Percentiles rank a stretch among this genome's conserved stretches.
Evolutionary conservation across 2,888 invertebrate species (phyloP).

Genomic region (Ischnus inquisitorius): DNA sequence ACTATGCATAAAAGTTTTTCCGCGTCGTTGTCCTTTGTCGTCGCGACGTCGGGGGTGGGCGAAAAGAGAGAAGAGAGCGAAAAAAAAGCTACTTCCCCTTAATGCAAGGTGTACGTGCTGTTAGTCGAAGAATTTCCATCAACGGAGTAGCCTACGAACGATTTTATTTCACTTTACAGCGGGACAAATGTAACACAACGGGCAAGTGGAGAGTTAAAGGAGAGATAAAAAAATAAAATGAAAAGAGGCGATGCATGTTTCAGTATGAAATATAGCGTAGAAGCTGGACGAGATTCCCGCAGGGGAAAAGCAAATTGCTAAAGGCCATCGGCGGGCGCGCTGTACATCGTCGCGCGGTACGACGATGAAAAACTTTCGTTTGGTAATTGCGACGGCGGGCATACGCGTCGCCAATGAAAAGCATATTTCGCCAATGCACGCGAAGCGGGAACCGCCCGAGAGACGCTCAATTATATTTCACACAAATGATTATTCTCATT

Average conservation of each 20-base stretch:
- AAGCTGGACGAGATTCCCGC: conserved; percentile 50
- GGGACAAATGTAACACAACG: conserved; percentile 15
- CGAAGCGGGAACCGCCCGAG: conserved; percentile 14
- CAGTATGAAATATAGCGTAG: conserved; percentile 44
- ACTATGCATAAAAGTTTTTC: conserved; percentile 5
- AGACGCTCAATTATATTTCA: conserved; percentile 63
- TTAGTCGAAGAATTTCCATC: background rate
- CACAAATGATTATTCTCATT: conserved; percentile 54
- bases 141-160: background rate
- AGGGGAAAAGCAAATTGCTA: conserved; percentile 56
- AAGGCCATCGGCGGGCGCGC: conserved; percentile 37
- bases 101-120: background rate
- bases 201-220: background rate
- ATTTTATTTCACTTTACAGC: conserved; percentile 40
- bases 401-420: conserved; percentile 54
- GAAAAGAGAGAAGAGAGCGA: no score
- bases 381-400: conserved; percentile 48
- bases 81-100: conserved; percentile 30
- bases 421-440: conserved; percentile 21
- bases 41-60: background rate
- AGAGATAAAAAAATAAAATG: no score
- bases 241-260: background rate
- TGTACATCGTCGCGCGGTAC: background rate
- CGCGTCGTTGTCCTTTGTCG: background rate
- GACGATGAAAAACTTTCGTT: conserved; percentile 57